Conservation (phyloP, 2,113 vertebrate species). For the Indicator indicator region DNA sequence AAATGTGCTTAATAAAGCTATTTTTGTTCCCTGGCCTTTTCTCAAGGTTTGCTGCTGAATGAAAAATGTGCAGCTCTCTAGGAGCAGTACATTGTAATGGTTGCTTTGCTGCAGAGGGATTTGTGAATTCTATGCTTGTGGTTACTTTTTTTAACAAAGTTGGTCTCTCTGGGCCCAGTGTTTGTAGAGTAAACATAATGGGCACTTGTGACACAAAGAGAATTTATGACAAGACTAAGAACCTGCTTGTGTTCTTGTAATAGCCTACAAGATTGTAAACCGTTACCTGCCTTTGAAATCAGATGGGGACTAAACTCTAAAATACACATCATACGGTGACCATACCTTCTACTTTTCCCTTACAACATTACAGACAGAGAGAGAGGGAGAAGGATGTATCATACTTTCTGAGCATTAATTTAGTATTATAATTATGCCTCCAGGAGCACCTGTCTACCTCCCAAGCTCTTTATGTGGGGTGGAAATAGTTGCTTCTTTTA, state of each 20-base stretch:
- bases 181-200: constrained; percentile 43
- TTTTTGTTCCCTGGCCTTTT: constrained; percentile 12
- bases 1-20: not conserved
- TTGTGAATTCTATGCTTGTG: constrained; percentile 41
- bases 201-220: constrained; percentile 31
- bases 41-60: not conserved
- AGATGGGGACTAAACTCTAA: not conserved
- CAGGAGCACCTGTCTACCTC: not conserved
- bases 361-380: not conserved
- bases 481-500: not conserved
- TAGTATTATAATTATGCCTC: not conserved
- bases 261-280: not conserved
- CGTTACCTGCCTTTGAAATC: constrained; percentile 31
- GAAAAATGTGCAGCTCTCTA: constrained; percentile 14
- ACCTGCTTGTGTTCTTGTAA: constrained; percentile 26
- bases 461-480: not conserved
- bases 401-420: not conserved
- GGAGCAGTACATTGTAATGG: not conserved
- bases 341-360: not conserved
- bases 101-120: constrained; percentile 49
- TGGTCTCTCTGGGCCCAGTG: not conserved
- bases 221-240: constrained; percentile 46
- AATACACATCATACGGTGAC: not conserved
- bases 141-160: constrained; percentile 40
- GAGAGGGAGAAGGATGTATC: not conserved